Evolutionary conservation across 1,140 invertebrate species (phyloP).

Genomic region (Mactra quadrangularis): DNA sequence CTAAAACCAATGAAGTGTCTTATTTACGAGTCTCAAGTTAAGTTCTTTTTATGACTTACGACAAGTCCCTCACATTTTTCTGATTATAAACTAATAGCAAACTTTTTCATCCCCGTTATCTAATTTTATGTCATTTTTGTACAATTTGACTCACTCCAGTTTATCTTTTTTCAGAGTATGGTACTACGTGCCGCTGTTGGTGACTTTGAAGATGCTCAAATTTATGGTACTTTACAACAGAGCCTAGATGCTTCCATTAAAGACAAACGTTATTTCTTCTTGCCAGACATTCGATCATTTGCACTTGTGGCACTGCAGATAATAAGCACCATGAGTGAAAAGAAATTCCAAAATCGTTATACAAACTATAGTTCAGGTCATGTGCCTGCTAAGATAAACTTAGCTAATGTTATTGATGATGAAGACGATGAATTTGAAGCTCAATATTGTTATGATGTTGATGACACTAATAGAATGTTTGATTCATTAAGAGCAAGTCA

Average conservation of each 20-base stretch:
- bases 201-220: slow-evolving; percentile 78
- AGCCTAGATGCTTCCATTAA: slow-evolving; percentile 64
- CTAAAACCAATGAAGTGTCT: too few relatives aligned
- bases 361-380: slow-evolving; percentile 54
- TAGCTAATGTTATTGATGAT: slow-evolving; percentile 43
- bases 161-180: slow-evolving; percentile 71
- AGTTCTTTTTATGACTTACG: too few relatives aligned
- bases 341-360: slow-evolving; percentile 63
- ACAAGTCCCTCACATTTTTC: too few relatives aligned
- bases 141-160: too few relatives aligned
- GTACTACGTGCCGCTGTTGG: slow-evolving; percentile 77
- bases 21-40: too few relatives aligned
- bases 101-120: too few relatives aligned
- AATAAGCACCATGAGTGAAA: slow-evolving; percentile 72
- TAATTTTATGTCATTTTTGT: too few relatives aligned
- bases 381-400: slow-evolving; percentile 32
- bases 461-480: slow-evolving; percentile 57
- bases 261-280: slow-evolving; percentile 77
- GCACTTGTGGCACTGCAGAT: slow-evolving; percentile 78
- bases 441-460: slow-evolving; percentile 60
- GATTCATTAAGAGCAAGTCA: slow-evolving; percentile 3
- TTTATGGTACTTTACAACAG: slow-evolving; percentile 78
- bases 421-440: slow-evolving; percentile 60
- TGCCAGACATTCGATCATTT: slow-evolving; percentile 79
- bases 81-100: too few relatives aligned